These are phyloP conservation scores for Phoeniculus purpureus DNA, from an alignment of 2,797 vertebrate genomes.

Conservation along the genomic window DNA sequence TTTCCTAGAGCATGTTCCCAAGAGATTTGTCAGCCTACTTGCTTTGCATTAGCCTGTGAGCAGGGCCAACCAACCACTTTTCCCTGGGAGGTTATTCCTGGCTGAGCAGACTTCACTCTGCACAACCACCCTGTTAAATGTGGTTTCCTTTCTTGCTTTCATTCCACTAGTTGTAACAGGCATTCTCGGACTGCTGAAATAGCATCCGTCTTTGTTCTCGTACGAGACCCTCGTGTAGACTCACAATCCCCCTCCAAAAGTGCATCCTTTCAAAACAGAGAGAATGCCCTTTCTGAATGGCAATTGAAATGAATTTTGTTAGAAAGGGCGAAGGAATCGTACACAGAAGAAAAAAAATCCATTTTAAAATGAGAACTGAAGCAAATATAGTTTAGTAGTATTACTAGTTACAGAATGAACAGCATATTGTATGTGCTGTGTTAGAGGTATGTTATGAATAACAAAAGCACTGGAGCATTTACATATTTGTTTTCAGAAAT, in stretches of 20 bases:
- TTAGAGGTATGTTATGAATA: slow-evolving; percentile 87
- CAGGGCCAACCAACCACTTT: not conserved
- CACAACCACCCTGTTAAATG: not conserved
- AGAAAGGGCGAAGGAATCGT: not conserved
- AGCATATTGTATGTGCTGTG: slow-evolving; percentile 86
- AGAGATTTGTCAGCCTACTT: not conserved
- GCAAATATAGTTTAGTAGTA: slow-evolving; percentile 75
- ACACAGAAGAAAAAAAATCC: slow-evolving; percentile 13
- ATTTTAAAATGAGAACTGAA: slow-evolving; percentile 57
- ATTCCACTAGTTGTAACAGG: not conserved
- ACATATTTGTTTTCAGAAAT: slow-evolving; percentile 95
- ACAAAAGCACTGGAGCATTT: slow-evolving; percentile 89
- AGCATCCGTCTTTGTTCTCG: slow-evolving; percentile 69
- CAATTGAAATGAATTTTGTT: not conserved
- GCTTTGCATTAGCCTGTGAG: not conserved
- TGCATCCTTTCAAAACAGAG: not conserved
- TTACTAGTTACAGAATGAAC: slow-evolving; percentile 80
- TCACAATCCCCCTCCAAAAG: not conserved
- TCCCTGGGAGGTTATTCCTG: not conserved
- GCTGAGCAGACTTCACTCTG: not conserved
- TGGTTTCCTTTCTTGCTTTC: not conserved
- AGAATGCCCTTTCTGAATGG: slow-evolving; percentile 30
- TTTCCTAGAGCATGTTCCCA: not conserved
- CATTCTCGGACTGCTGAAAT: not conserved
- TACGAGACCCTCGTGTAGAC: not conserved